phyloP scores from a whole-genome alignment of 2,113 vertebrate species.

The Microtus oregoni region DNA sequence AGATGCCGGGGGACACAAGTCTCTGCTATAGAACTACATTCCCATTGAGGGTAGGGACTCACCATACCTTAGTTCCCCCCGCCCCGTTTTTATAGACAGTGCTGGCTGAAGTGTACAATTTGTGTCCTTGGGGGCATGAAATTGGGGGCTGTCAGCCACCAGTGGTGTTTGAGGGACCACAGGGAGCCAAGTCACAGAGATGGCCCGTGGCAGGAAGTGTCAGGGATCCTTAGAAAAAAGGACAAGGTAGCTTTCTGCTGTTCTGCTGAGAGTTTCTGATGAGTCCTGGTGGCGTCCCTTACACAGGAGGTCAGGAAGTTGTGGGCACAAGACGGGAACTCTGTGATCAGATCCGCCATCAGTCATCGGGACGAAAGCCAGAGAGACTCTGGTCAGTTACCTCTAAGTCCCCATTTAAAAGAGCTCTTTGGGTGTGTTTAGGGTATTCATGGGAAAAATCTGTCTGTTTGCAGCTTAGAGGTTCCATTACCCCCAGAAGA shows the following conservation, averaged over 20 bases:
- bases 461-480: not conserved
- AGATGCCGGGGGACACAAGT: not conserved
- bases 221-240: not conserved
- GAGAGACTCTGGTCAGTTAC: not conserved
- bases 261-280: not conserved
- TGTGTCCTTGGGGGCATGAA: not conserved
- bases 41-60: not conserved
- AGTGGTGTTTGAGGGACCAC: not conserved
- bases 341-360: not conserved
- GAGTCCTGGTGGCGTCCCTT: accelerated
- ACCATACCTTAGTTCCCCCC: not conserved
- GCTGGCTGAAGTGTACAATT: not conserved
- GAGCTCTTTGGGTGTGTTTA: not conserved
- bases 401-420: not conserved
- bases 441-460: constrained; percentile 33
- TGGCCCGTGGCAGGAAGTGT: not conserved
- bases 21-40: not conserved
- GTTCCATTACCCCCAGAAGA: constrained; percentile 28
- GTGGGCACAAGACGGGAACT: not conserved
- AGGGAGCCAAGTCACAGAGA: not conserved
- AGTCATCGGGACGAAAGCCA: not conserved
- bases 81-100: not conserved
- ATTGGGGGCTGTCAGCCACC: not conserved
- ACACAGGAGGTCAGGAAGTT: not conserved
- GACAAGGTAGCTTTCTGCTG: not conserved